Percentiles rank a stretch among this genome's conserved stretches.
Conservation (phyloP, 1,140 invertebrate species). For the Caenorhabditis elegans region WBcel235 BX284603.4:9297001-9297500, state of each 20-base stretch:
- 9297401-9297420: background rate
- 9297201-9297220: too few relatives aligned
- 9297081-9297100: background rate
- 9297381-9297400: conserved; percentile 19
- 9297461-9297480: conserved; percentile 5
- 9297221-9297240: background rate
- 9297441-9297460: background rate
- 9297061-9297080: conserved; percentile 15
- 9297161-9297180: background rate
- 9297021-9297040: too few relatives aligned
- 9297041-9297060: too few relatives aligned
- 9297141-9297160: background rate
- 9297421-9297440: too few relatives aligned
- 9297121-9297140: background rate
- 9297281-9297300: background rate
- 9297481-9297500: background rate
- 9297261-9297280: background rate
- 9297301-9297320: conserved; percentile 15
- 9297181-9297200: too few relatives aligned
- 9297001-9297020: too few relatives aligned
- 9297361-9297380: background rate
- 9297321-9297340: background rate
- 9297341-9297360: background rate
- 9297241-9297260: background rate
- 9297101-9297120: conserved; percentile 16